Conservation (phyloP, 1,140 invertebrate genomes). For the Ceratina japonica region DNA sequence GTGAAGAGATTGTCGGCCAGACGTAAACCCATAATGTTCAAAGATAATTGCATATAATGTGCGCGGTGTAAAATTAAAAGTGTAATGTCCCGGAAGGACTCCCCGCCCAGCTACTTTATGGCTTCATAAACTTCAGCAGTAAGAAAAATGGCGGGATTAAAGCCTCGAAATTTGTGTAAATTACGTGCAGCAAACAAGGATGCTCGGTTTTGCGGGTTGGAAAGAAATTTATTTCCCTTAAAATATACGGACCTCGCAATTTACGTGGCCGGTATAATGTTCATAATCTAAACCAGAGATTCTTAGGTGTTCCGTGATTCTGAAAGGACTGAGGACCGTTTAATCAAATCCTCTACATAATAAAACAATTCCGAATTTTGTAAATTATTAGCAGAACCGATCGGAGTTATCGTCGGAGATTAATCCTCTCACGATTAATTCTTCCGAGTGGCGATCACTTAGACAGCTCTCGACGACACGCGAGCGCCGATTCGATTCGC, state of each 20-base stretch:
- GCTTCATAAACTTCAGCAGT: constrained; percentile 25
- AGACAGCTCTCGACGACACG: background rate
- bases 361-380: background rate
- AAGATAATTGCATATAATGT: constrained; percentile 20
- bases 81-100: background rate
- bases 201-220: no score
- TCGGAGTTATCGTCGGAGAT: background rate
- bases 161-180: background rate
- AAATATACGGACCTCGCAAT: background rate
- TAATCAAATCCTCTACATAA: background rate
- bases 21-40: background rate
- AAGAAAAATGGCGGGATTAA: background rate
- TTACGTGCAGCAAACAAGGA: background rate
- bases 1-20: background rate
- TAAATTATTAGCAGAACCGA: background rate
- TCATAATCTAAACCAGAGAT: background rate
- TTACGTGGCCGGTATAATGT: no score
- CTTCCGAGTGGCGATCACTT: background rate
- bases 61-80: constrained; percentile 12
- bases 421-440: background rate
- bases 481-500: constrained; percentile 27
- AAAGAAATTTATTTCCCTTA: background rate
- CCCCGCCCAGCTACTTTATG: constrained; percentile 1
- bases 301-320: no score
- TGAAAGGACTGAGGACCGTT: background rate